Base-by-base conservation (phyloP, 2,888 invertebrate species). In the Phyto melanocephala region DNA sequence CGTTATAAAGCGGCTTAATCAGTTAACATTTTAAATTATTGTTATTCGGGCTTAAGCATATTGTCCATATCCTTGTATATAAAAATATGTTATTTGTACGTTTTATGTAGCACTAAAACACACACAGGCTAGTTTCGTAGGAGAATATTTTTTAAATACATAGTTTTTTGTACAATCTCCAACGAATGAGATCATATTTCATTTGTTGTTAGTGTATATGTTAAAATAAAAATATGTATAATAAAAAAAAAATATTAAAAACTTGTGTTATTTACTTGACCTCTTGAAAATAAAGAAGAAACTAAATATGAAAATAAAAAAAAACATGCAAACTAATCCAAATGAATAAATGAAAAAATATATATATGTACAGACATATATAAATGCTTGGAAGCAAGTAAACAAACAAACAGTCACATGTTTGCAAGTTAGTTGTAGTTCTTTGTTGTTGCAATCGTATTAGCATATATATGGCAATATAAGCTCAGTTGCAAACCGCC, bases 251-350 rank as follows among this genome's bases (percentile, higher is more conserved):
- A 45, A 68, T 40, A 67, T 60, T 54, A 47, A 75, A 58, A 52
- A 58, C 70, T 75, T 60, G 20, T 67, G 52, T 54, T 76, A 71
- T 74, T 78, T 78, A 81, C 81, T 74, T 81, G 78, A 81, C 77
- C 74, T 81, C 81, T 78, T 74, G 62, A 63, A 71, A 45, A 72
- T 56, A 68, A 71, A 67, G 56, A 47, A 68, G 47, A 42, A 74
- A 52, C 22, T 65, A 63, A 67, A 72, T 3, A 24, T 22, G 11
- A 50, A 58, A 22, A 50, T 58, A 47, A 58, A 58, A 47, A 11
- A 11, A n/a, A 62, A 63, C 58, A 71, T 65, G 54, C 63, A 71
- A 54, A 20, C 22, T 42, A 68, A 77, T 77, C 50, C 45, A 60
- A 65, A 50, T 71, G 50, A 71, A 72, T 62, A 67, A 77, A 72